Evolutionary conservation across 2,888 invertebrate species (phyloP).

Genomic region (Microctonus hyperodae): DNA sequence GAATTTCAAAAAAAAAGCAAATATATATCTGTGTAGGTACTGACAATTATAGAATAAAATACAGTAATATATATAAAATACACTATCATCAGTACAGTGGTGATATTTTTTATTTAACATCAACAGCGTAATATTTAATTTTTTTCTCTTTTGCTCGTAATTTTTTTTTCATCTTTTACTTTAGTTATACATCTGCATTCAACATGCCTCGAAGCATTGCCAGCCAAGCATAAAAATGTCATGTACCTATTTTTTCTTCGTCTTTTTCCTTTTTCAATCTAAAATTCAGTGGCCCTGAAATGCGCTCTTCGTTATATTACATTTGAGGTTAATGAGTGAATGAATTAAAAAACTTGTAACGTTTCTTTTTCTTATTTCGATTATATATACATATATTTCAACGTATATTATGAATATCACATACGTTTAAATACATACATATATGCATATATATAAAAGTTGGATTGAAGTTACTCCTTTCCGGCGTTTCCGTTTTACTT

Average conservation of each 20-base stretch:
- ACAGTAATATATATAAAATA: background rate
- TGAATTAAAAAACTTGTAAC: background rate
- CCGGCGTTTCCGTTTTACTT: background rate
- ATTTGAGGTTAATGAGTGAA: background rate
- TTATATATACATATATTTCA: background rate
- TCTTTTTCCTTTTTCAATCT: background rate
- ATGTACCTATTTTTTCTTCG: background rate
- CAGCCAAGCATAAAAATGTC: constrained; percentile 2
- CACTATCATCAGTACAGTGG: background rate
- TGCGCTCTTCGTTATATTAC: constrained; percentile 1
- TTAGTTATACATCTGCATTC: background rate
- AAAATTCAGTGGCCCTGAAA: constrained; percentile 6
- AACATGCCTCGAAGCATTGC: background rate
- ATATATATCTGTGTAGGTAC: background rate
- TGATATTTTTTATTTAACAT: constrained; percentile 1
- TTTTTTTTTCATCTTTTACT: background rate
- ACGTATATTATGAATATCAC: background rate
- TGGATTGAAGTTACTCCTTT: background rate
- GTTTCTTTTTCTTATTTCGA: background rate
- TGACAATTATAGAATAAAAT: background rate
- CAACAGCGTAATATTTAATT: background rate
- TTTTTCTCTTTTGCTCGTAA: background rate
- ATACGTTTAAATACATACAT: too few species aligned
- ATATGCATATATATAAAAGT: background rate
- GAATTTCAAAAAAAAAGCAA: too few species aligned